phyloP scores from a whole-genome alignment of 2,113 vertebrate genomes.

The Ictidomys tridecemlineatus region DNA sequence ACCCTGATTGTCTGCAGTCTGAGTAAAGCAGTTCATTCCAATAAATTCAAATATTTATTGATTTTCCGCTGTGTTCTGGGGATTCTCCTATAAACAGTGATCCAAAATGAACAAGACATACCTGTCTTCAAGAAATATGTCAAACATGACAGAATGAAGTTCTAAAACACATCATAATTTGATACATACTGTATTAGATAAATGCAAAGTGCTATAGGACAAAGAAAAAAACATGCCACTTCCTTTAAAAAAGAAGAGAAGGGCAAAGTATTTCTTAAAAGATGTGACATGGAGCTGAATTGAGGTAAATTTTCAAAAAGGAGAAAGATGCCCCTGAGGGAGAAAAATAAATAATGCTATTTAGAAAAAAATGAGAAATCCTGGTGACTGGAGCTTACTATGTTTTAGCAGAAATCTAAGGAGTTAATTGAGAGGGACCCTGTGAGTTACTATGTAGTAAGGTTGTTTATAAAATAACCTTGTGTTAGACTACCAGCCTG shows the following conservation, averaged over 20 bases:
- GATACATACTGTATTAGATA: background rate
- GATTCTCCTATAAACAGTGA: background rate
- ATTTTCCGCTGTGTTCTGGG: background rate
- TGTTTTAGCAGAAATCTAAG: background rate
- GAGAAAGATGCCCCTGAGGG: background rate
- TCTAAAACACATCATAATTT: background rate
- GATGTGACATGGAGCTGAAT: background rate
- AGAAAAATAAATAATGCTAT: background rate
- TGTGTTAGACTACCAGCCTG: background rate
- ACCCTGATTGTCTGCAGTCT: background rate
- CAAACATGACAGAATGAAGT: background rate
- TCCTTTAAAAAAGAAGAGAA: background rate
- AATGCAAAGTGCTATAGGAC: background rate
- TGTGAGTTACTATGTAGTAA: background rate
- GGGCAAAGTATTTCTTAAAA: background rate
- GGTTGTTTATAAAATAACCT: no score
- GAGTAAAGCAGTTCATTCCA: background rate
- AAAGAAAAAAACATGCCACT: background rate
- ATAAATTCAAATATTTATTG: background rate
- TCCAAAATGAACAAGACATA: background rate
- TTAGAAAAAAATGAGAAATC: background rate
- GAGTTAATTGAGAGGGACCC: background rate
- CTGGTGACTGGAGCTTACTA: background rate
- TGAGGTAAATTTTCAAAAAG: background rate
- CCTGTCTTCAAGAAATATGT: conserved; percentile 6